phyloP scores from a whole-genome alignment of 2,113 vertebrate genomes.

The Azemiops feae region DNA sequence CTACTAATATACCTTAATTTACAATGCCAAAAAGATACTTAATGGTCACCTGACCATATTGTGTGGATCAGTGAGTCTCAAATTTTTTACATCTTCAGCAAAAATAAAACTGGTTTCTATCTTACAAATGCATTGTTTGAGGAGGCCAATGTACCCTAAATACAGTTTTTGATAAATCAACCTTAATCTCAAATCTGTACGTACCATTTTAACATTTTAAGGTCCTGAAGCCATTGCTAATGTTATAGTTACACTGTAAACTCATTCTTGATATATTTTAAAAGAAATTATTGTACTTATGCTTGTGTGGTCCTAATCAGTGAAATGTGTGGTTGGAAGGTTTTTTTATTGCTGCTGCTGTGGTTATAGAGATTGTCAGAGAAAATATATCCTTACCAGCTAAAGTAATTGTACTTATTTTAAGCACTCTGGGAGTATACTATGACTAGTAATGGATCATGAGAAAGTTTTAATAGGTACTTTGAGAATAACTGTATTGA shows the following conservation, averaged over 20 bases:
- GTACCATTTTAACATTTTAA: not conserved
- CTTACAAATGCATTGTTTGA: not conserved
- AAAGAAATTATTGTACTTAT: constrained; percentile 20
- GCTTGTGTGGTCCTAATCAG: constrained; percentile 50
- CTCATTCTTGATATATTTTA: not conserved
- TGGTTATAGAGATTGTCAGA: constrained; percentile 19
- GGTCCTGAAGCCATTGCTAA: not conserved
- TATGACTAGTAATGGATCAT: constrained; percentile 8
- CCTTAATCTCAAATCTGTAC: not conserved
- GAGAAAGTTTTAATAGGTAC: constrained; percentile 21
- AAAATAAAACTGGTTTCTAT: not conserved
- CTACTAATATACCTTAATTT: not conserved
- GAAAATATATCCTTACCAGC: constrained; percentile 35
- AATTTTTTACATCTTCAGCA: not conserved
- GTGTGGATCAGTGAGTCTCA: not conserved
- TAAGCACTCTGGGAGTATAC: constrained; percentile 27
- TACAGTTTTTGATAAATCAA: not conserved
- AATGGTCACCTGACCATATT: not conserved
- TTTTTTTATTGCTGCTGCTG: constrained; percentile 35
- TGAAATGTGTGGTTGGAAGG: constrained; percentile 23
- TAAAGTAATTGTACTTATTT: not conserved
- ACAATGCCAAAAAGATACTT: not conserved
- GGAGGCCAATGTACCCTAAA: not conserved
- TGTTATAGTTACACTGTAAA: not conserved
- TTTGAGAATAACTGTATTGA: not conserved